These are phyloP conservation scores for Fragum whitleyi DNA, from an alignment of 2,888 invertebrate species.

Conservation along the genomic window DNA sequence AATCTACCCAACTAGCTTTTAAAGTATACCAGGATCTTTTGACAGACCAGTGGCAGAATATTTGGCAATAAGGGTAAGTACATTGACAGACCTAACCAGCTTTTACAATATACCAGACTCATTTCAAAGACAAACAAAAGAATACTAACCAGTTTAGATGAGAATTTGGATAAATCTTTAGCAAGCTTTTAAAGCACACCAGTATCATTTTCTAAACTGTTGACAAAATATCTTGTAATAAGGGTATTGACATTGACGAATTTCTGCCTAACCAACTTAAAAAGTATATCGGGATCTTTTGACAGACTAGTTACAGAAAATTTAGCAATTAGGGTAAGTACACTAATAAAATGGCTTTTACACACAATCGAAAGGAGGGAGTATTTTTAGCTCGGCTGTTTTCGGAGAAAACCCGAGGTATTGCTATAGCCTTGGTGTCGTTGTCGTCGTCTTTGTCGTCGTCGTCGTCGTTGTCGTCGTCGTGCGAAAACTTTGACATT, in stretches of 20 bases:
- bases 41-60: slow-evolving; percentile 89
- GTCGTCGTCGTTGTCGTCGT: too few species aligned
- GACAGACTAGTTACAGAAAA: slow-evolving; percentile 89
- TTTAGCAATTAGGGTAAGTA: slow-evolving; percentile 88
- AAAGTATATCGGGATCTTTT: slow-evolving; percentile 88
- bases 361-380: too few species aligned
- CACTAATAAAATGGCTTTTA: too few species aligned
- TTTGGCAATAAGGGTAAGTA: slow-evolving; percentile 88
- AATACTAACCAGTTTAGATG: too few species aligned
- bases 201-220: slow-evolving; percentile 88
- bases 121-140: too few species aligned
- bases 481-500: too few species aligned
- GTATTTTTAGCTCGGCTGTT: too few species aligned
- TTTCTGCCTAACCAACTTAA: slow-evolving; percentile 88
- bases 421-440: too few species aligned
- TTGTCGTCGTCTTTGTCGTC: too few species aligned
- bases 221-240: slow-evolving; percentile 90
- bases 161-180: too few species aligned
- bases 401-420: too few species aligned
- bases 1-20: slow-evolving; percentile 88
- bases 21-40: slow-evolving; percentile 88
- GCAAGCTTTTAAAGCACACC: slow-evolving; percentile 88
- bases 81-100: slow-evolving; percentile 87
- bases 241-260: slow-evolving; percentile 85
- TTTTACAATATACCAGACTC: slow-evolving; percentile 84